phyloP scores from a whole-genome alignment of 2,888 invertebrate species.

The Lacanobia wlatinum region DNA sequence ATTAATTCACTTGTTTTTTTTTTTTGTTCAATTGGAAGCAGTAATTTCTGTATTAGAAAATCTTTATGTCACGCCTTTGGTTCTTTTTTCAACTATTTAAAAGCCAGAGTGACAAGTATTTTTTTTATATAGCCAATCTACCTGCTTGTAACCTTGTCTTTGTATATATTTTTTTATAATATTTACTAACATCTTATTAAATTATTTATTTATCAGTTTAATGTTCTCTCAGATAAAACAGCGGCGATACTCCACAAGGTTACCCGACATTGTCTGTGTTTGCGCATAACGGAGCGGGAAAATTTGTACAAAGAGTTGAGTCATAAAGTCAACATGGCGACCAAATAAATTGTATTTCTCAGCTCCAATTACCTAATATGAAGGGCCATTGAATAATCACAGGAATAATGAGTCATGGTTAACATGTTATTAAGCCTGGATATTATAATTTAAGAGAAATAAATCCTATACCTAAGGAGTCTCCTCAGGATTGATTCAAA shows the following conservation, averaged over 20 bases:
- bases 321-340: constrained; percentile 19
- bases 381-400: constrained; percentile 13
- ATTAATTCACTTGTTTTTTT: background rate
- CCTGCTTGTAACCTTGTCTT: background rate
- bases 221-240: constrained; percentile 2
- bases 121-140: background rate
- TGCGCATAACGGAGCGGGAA: constrained; percentile 16
- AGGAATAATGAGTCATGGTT: background rate
- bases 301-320: constrained; percentile 10
- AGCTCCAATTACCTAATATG: constrained; percentile 9
- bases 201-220: constrained; percentile 3
- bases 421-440: constrained; percentile 9
- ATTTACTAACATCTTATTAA: background rate
- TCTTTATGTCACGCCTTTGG: background rate
- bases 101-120: background rate
- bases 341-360: constrained; percentile 18
- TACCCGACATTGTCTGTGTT: constrained; percentile 8
- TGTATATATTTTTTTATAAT: background rate
- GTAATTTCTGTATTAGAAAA: background rate
- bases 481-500: background rate
- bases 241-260: constrained; percentile 22
- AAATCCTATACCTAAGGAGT: background rate
- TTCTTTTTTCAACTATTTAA: background rate
- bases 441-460: background rate
- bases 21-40: constrained; percentile 28